Percentiles rank a stretch among this genome's conserved stretches.
phyloP scores from a whole-genome alignment of 2,797 vertebrate species.

The Pseudochromis fuscus region DNA sequence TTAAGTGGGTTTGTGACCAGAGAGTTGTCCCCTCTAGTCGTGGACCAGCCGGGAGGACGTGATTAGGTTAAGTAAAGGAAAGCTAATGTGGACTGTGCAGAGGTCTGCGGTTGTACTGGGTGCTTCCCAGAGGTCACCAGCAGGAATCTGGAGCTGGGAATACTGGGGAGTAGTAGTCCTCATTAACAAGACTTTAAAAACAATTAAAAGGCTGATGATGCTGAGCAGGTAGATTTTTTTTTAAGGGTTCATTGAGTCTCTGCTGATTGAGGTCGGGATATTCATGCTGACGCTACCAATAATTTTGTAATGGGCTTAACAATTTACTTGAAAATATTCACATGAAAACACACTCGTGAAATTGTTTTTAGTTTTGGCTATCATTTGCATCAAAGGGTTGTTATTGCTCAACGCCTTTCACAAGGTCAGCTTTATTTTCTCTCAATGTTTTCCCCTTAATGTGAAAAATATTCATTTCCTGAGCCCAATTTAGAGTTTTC shows the following conservation, averaged over 20 bases:
- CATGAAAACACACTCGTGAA: not conserved
- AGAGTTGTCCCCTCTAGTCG: conserved; percentile 10
- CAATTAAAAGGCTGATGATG: not conserved
- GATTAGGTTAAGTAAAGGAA: conserved; percentile 14
- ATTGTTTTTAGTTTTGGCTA: conserved; percentile 13
- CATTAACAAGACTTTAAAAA: no score
- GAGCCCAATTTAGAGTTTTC: conserved; percentile 8
- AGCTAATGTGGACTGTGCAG: conserved; percentile 17
- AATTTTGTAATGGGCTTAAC: not conserved
- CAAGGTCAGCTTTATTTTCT: conserved; percentile 5
- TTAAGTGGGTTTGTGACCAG: conserved; percentile 24
- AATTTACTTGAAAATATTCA: conserved; percentile 25
- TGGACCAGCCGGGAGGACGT: not conserved
- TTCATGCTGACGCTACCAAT: not conserved
- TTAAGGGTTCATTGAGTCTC: not conserved
- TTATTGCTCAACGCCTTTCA: conserved; percentile 17
- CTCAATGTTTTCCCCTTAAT: conserved; percentile 10
- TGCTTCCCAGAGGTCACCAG: not conserved
- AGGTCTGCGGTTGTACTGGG: conserved; percentile 12
- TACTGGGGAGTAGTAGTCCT: not conserved
- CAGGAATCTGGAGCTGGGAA: not conserved
- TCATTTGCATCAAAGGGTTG: conserved; percentile 39
- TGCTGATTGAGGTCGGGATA: not conserved
- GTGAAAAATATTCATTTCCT: not conserved
- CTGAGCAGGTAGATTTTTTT: not conserved